These are phyloP conservation scores for Drosophila multiciliata DNA, from an alignment of 2,888 invertebrate species.

Conservation along the genomic window DNA sequence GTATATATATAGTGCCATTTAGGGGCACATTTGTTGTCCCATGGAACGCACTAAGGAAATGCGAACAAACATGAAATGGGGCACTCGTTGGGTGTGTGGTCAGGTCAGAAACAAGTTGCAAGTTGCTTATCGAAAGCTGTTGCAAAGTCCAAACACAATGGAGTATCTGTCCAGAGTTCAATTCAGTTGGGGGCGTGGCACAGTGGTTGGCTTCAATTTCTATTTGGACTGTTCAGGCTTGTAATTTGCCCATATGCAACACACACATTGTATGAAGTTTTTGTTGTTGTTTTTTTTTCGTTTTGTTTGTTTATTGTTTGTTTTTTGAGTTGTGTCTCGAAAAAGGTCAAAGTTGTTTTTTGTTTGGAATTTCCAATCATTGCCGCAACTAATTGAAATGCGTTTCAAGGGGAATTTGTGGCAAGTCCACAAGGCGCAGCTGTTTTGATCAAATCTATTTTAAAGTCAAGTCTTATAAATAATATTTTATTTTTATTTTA, in stretches of 20 bases:
- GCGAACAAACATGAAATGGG: conserved; percentile 17
- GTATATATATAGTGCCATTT: conserved; percentile 43
- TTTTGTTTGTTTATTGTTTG: conserved; percentile 6
- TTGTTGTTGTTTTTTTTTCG: conserved; percentile 8
- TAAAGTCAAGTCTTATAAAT: not conserved
- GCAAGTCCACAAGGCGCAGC: too few relatives aligned
- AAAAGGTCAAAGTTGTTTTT: conserved; percentile 20
- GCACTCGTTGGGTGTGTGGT: not conserved
- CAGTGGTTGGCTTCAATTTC: conserved; percentile 9
- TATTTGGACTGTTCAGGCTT: conserved; percentile 21
- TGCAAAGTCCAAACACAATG: not conserved
- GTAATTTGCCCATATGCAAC: conserved; percentile 52
- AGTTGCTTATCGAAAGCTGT: conserved; percentile 43
- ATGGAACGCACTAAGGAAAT: conserved; percentile 49
- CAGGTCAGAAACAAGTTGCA: conserved; percentile 10
- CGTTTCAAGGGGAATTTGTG: not conserved
- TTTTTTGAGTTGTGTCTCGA: not conserved
- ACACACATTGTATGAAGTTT: conserved; percentile 36
- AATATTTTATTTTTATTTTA: not conserved
- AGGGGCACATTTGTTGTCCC: conserved; percentile 66
- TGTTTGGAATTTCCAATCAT: conserved; percentile 17
- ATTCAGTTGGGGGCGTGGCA: not conserved
- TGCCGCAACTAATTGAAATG: conserved; percentile 43
- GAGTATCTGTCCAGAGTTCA: conserved; percentile 2
- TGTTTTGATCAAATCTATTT: not conserved